Conservation (phyloP, 2,113 vertebrate genomes). For the Ceyx melanurus region DNA sequence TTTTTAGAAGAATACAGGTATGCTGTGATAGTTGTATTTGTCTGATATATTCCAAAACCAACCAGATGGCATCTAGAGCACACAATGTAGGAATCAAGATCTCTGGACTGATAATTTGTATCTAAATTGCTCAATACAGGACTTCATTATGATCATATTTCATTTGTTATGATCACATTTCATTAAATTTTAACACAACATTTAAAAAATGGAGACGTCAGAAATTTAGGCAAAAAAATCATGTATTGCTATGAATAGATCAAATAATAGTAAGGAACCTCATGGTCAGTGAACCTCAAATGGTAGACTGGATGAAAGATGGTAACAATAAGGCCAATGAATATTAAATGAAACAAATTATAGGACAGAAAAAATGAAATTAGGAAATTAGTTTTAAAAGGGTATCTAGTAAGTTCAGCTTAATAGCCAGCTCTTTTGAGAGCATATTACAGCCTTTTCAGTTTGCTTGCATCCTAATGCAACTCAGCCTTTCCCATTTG, state of each 20-base stretch:
- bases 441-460: neutral
- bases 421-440: neutral
- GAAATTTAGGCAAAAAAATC: neutral
- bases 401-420: neutral
- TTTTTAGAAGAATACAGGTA: neutral
- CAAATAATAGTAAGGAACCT: neutral
- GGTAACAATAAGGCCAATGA: conserved; percentile 2
- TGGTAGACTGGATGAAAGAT: neutral
- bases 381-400: conserved; percentile 34
- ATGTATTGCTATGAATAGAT: neutral
- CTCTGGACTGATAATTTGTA: neutral
- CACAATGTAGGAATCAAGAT: neutral
- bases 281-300: neutral
- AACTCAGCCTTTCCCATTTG: neutral
- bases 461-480: neutral
- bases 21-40: neutral
- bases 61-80: neutral
- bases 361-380: conserved; percentile 17
- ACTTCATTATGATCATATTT: neutral
- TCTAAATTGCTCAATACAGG: neutral
- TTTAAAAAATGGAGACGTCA: neutral
- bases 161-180: neutral
- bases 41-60: neutral
- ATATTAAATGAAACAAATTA: conserved; percentile 40
- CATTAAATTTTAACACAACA: neutral